phyloP scores from a whole-genome alignment of 2,797 vertebrate genomes.

The Alosa sapidissima region DNA sequence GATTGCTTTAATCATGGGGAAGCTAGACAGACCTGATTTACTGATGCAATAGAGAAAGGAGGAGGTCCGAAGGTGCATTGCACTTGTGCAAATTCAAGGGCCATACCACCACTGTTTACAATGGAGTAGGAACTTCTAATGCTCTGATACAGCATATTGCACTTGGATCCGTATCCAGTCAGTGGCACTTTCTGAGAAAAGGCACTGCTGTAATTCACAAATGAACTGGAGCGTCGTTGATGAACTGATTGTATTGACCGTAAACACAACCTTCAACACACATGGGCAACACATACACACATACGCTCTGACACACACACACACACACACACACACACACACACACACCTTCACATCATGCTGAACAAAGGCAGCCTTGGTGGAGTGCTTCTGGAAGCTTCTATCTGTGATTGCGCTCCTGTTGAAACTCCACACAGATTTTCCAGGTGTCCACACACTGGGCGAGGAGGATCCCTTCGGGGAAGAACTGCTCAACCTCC shows the following conservation, averaged over 20 bases:
- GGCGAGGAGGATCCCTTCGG: slow-evolving; percentile 74
- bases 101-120: not conserved
- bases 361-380: not conserved
- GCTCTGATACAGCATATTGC: slow-evolving; percentile 32
- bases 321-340: slow-evolving; percentile 3
- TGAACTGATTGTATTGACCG: slow-evolving; percentile 38
- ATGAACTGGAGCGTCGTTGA: not conserved
- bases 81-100: slow-evolving; percentile 30
- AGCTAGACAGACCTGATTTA: not conserved
- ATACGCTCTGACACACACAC: not conserved
- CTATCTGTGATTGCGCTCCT: slow-evolving; percentile 64
- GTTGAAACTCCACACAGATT: slow-evolving; percentile 73
- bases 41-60: not conserved
- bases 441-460: slow-evolving; percentile 82
- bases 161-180: slow-evolving; percentile 4
- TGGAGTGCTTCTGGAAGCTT: not conserved
- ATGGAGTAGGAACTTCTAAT: not conserved
- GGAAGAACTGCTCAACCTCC: slow-evolving; percentile 79
- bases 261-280: slow-evolving; percentile 50
- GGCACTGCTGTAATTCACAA: slow-evolving; percentile 37
- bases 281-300: not conserved
- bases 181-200: slow-evolving; percentile 44
- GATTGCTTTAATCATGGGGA: not conserved
- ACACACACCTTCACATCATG: slow-evolving; percentile 31
- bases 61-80: slow-evolving; percentile 17